Evolutionary conservation across 2,113 vertebrate genomes (phyloP), one percentile per base, ranked within the genome.

Genomic region (Amia ocellicauda): DNA sequence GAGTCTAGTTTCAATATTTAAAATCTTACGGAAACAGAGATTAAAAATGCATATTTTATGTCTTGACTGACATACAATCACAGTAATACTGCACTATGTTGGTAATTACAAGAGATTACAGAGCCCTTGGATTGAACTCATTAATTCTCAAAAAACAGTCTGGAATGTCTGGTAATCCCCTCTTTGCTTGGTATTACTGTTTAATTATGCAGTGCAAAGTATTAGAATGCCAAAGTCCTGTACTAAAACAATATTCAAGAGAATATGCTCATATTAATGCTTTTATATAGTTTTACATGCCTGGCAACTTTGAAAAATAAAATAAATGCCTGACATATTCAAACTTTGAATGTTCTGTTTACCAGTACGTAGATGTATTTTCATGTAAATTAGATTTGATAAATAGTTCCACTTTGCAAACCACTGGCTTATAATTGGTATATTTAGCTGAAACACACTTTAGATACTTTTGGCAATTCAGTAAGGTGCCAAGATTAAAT

Each of bases 21-120:
- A 36, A 5, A 56, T 31, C 13, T n/a, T n/a, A 56, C 7, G 20
- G 3, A 28, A 26, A 56, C 4, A 31, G 7, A 31, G 26, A 56
- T 2, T 0, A 16, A 28, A 16, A 5, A 10, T 24, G 3, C 53
- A 56, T n/a, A 19, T n/a, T 31, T 19, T 22, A 20, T 59, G 11
- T 16, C 57, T 36, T 26, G 31, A 36, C 5, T 36, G 19, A 42
- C 36, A 59, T 43, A 42, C 28, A 59, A 2, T 14, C 27, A 24
- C 36, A 24, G 36, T 59, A 59, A 26, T 23, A 26, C 36, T 40
- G 13, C 40, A 14, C 31, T 16, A 26, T 59, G 10, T 36, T 43
- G 40, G 57, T 59, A 42, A 59, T 59, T 59, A 59, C 57, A 43
- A 17, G 22, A 59, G 57, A 59, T 59, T 59, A 42, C 41, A 59